A percentile compares a stretch with the other conserved stretches of the same genome.
Evolutionary conservation across 2,797 vertebrate species (phyloP).

Genomic region (Diglossa cyanea): DNA sequence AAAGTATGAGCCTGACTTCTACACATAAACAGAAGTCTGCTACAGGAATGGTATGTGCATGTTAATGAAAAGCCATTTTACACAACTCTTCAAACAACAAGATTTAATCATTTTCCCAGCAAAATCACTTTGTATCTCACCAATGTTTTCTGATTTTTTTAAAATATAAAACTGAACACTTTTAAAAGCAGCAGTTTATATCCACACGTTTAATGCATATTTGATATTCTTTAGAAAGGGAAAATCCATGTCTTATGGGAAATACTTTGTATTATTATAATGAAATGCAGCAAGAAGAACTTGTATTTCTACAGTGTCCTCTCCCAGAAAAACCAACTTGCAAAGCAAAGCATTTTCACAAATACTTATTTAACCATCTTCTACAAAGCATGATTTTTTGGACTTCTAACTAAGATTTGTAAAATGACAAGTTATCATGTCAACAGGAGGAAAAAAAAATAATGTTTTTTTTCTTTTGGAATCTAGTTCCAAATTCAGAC

Average conservation of each 20-base stretch:
- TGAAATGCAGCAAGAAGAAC: conserved; percentile 37
- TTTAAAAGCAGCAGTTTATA: conserved; percentile 47
- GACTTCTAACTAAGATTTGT: conserved; percentile 57
- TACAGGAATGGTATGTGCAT: not conserved
- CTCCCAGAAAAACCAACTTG: conserved; percentile 48
- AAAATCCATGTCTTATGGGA: not conserved
- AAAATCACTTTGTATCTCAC: conserved; percentile 40
- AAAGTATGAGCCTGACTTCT: not conserved
- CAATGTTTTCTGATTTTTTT: conserved; percentile 37
- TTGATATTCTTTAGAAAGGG: not conserved
- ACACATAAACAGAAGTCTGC: not conserved
- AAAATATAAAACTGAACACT: conserved; percentile 48
- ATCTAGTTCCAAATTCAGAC: conserved; percentile 47
- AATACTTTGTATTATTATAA: conserved; percentile 22
- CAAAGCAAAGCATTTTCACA: conserved; percentile 66
- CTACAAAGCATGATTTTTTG: conserved; percentile 63
- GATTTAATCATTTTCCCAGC: conserved; percentile 48
- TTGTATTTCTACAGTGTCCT: conserved; percentile 23
- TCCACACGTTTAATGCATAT: conserved; percentile 33
- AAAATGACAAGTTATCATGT: conserved; percentile 48
- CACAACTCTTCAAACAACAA: conserved; percentile 38
- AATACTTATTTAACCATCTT: conserved; percentile 69
- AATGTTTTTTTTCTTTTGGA: not conserved
- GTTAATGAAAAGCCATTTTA: conserved; percentile 52
- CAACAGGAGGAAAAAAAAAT: conserved; percentile 11